Base-by-base conservation (phyloP, 2,888 invertebrate genomes). In the Mechanitis mazaeus region DNA sequence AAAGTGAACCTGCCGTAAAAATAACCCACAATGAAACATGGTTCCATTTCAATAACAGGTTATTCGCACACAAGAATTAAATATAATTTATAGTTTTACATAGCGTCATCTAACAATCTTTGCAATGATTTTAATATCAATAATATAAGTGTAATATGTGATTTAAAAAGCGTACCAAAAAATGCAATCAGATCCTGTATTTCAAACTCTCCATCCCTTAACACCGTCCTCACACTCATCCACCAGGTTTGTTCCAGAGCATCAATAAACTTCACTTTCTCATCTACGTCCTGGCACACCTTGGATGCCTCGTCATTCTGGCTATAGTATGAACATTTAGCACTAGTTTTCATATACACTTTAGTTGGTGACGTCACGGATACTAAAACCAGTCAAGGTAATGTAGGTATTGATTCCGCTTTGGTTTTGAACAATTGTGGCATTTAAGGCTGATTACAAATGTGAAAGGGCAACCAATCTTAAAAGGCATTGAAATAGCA, bases 311-410 rank as follows among this genome's bases (percentile, higher is more conserved):
- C 88, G 70, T 91, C 91, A 68, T 91, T 91, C 63, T 78, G 78
- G 73, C 90, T 88, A 75, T 88, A 91, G 82, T 85, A 81, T 54
- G 84, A 75, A 47, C 81, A 84, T 73, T 87, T 85, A 60, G 75
- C 77, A 65, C 81, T 85, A 59, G 91, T 90, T 54, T 79, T 79
- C 71, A 93, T 80, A 75, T 91, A 92, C 60, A 92, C 88, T 71
- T 79, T 89, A 60, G 92, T 91, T 54, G 92, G 85, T 33, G 92
- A 92, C 28, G 92, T 87, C 71, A 93, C 86, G 70, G 83, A 91
- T 65, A 93, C 92, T 83, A 83, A 33, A 83, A 83, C 73, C 66
- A 72, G 75, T 76, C 78, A 76, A 81, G 80, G 75, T 79, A 71
- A 64, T 64, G 63, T 64, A 64, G 61, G 54, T 59, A 46, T 62